Evolutionary conservation across 2,888 invertebrate genomes (phyloP).

Genomic region (Machimus atricapillus): DNA sequence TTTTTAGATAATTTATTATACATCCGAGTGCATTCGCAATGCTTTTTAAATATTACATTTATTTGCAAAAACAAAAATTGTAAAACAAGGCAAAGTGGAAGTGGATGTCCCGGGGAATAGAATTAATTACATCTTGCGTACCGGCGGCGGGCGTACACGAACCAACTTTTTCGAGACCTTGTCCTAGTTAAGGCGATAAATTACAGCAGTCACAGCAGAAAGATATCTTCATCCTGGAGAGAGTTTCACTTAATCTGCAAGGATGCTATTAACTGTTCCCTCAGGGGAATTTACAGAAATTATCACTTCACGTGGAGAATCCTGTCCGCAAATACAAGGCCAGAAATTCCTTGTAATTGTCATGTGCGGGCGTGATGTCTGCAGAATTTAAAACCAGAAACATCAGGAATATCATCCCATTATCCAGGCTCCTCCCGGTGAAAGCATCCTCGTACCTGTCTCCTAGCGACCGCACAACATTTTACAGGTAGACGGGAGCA

Average conservation of each 20-base stretch:
- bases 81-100: no score
- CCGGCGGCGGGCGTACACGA: no score
- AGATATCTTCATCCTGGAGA: neutral
- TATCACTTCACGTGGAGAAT: slow-evolving; percentile 35
- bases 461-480: neutral
- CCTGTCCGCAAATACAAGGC: slow-evolving; percentile 23
- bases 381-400: slow-evolving; percentile 21
- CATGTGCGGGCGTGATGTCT: slow-evolving; percentile 28
- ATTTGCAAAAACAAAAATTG: neutral
- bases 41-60: neutral
- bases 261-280: slow-evolving; percentile 10
- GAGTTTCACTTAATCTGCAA: slow-evolving; percentile 5
- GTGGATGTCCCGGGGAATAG: neutral
- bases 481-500: neutral
- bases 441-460: neutral
- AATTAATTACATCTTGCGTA: neutral
- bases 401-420: slow-evolving; percentile 8
- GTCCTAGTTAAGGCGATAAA: neutral
- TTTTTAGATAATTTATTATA: neutral
- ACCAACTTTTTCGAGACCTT: neutral
- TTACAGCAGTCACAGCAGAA: neutral
- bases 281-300: slow-evolving; percentile 26
- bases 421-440: neutral
- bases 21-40: neutral
- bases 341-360: slow-evolving; percentile 26